Evolutionary conservation across 2,797 vertebrate genomes (phyloP), one percentile per base, ranked within the genome.

Genomic region (Dryobates pubescens): DNA sequence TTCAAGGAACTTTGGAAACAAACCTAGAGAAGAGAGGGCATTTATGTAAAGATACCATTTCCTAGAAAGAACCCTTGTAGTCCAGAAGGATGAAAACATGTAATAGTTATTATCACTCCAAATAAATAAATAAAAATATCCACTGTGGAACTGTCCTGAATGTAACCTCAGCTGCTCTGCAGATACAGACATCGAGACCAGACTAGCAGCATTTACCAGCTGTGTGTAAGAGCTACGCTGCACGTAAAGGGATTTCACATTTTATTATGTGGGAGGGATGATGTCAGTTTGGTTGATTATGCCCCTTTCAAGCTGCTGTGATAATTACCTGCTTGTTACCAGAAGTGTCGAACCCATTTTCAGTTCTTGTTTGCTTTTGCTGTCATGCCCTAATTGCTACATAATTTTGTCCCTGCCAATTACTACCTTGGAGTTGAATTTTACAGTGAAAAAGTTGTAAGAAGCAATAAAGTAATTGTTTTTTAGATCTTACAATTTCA

Each of bases 281-380:
- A 95, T 96, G 95, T 96, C 92, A 93, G 89, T 96, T 96, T 96
- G 94, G 93, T 94, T 95, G 95, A 96, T 96, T 95, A 96, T 96
- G 96, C 90, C 89, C 91, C 86, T 97, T 97, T 96, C 96, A 95
- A 95, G 93, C 96, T 93, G 96, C 96, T 96, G 95, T 96, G 96
- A 96, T 97, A 96, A 96, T 96, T 96, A 95, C 95, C 92, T 96
- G 95, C 96, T 96, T 94, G 92, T 96, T 96, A 94, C 94, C 88
- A 96, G 95, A 97, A 97, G 93, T 96, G 94, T 94, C 86, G 89
- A 96, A 94, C 94, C 92, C 92, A 96, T 96, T 97, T 95, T 96
- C 95, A 95, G 82, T 96, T 92, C 96, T 94, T 96, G 95, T 97
- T 96, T 97, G 89, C 94, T 97, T 96, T 97, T 96, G 88, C 94